These are phyloP conservation scores for Oncopodura yosiiana DNA, from an alignment of 1,140 invertebrate species.

Conservation along the genomic window DNA sequence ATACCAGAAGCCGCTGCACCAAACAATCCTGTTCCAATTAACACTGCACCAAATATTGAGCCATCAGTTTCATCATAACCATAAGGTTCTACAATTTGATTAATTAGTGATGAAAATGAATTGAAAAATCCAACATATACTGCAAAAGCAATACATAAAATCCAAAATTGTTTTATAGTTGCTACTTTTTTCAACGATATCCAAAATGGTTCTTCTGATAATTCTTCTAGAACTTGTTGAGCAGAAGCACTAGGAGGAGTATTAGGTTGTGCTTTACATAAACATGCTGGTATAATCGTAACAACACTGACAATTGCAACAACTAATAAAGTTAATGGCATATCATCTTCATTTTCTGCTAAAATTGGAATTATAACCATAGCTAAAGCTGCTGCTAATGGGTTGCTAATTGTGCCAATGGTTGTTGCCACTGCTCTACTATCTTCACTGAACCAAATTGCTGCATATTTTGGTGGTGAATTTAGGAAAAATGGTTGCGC, in stretches of 20 bases:
- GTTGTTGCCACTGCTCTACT: conserved; percentile 17
- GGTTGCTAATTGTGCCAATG: conserved; percentile 25
- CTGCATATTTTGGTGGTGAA: conserved; percentile 24
- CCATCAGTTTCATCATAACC: conserved; percentile 18
- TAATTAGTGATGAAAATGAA: conserved; percentile 18
- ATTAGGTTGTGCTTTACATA: conserved; percentile 4
- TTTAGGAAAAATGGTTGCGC: conserved; percentile 26
- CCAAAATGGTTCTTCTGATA: conserved; percentile 20
- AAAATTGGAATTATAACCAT: conserved; percentile 20
- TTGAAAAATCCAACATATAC: conserved; percentile 23
- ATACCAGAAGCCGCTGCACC: conserved; percentile 18
- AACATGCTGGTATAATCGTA: conserved; percentile 12
- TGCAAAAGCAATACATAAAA: conserved; percentile 16
- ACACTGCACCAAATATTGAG: conserved; percentile 16
- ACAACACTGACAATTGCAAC: conserved; percentile 8
- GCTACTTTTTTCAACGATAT: conserved; percentile 13
- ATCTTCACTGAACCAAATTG: conserved; percentile 27
- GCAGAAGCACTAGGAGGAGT: conserved; percentile 24
- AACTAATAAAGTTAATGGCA: conserved; percentile 20
- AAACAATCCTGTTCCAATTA: conserved; percentile 15
- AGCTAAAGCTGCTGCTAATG: conserved; percentile 15
- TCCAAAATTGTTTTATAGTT: conserved; percentile 15
- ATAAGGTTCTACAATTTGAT: conserved; percentile 24
- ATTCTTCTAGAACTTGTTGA: conserved; percentile 12
- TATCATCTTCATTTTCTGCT: conserved; percentile 8